Percentiles rank a stretch among this genome's conserved stretches.
These are phyloP conservation scores for Diadema setosum DNA, from an alignment of 35 echinoderm and acorn worm genomes.

Conservation along the genomic window DNA sequence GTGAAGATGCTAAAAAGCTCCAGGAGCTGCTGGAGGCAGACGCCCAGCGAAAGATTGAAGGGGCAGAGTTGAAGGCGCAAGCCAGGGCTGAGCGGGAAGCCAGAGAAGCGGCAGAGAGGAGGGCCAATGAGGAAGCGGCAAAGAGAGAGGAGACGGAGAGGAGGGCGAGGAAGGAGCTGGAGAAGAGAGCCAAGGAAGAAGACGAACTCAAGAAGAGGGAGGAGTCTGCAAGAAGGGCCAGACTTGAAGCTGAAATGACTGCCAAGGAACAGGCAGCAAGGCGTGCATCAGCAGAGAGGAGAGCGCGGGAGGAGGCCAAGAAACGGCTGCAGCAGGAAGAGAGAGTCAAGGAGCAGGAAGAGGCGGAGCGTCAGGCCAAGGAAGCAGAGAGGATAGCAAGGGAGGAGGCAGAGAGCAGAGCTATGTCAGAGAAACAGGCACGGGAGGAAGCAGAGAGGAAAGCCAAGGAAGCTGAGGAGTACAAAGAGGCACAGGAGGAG, in stretches of 20 bases:
- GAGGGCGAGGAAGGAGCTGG: conserved; percentile 22
- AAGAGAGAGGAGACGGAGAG: conserved; percentile 36
- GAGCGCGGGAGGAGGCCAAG: neutral
- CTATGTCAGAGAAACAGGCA: conserved; percentile 15
- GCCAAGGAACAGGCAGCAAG: conserved; percentile 22
- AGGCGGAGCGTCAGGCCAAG: neutral
- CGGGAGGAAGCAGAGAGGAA: conserved; percentile 43
- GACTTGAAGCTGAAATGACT: conserved; percentile 20
- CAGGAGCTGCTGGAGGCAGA: neutral
- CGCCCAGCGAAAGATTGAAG: neutral
- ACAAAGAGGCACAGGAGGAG: conserved; percentile 10
- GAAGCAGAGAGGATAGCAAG: neutral
- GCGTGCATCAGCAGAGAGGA: conserved; percentile 3
- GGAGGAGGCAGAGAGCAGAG: neutral
- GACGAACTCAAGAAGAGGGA: conserved; percentile 27
- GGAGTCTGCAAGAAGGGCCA: conserved; percentile 8
- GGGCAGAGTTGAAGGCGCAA: neutral
- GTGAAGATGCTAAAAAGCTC: neutral
- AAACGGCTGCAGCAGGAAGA: neutral
- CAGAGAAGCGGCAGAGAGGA: conserved; percentile 40
- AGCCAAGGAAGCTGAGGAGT: conserved; percentile 13
- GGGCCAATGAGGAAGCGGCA: neutral
- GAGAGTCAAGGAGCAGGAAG: neutral
- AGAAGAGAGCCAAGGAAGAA: conserved; percentile 49
- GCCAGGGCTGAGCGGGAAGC: neutral